Conservation (phyloP, 2,888 invertebrate species). For the Oxyteleia sp. region DNA sequence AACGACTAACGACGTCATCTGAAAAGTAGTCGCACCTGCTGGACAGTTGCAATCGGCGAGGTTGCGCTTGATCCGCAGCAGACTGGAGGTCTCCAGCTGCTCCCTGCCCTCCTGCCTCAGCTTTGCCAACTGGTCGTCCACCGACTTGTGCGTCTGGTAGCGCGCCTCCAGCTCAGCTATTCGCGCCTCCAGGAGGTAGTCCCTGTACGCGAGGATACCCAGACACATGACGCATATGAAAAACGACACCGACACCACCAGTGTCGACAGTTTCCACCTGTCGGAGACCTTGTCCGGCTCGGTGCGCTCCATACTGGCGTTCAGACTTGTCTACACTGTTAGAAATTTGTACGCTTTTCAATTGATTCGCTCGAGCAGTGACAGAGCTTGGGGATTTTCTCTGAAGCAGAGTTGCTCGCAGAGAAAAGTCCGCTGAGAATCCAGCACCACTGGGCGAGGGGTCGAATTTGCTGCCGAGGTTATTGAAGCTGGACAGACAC, state of each 20-base stretch:
- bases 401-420: neutral
- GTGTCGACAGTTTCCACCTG: constrained; percentile 76
- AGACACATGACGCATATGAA: constrained; percentile 83
- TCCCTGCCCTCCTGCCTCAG: constrained; percentile 77
- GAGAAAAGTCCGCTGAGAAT: neutral
- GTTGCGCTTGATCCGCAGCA: constrained; percentile 84
- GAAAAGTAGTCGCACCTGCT: constrained; percentile 79
- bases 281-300: constrained; percentile 59
- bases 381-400: neutral
- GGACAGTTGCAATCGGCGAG: constrained; percentile 86
- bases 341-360: constrained; percentile 42
- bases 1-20: constrained; percentile 33
- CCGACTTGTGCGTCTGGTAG: constrained; percentile 51
- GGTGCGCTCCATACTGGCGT: constrained; percentile 51
- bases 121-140: constrained; percentile 56
- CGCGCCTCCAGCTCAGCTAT: constrained; percentile 82
- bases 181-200: constrained; percentile 82
- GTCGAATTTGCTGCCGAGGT: too few species aligned
- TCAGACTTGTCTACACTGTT: constrained; percentile 59
- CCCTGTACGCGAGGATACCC: constrained; percentile 82
- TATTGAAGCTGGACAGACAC: too few species aligned
- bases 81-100: constrained; percentile 67
- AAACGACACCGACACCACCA: constrained; percentile 84
- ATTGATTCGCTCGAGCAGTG: neutral
- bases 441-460: too few species aligned